Evolutionary conservation across 2,888 invertebrate genomes (phyloP), one percentile per base, ranked within the genome.

Genomic region (Rhaphigaster nebulosa): DNA sequence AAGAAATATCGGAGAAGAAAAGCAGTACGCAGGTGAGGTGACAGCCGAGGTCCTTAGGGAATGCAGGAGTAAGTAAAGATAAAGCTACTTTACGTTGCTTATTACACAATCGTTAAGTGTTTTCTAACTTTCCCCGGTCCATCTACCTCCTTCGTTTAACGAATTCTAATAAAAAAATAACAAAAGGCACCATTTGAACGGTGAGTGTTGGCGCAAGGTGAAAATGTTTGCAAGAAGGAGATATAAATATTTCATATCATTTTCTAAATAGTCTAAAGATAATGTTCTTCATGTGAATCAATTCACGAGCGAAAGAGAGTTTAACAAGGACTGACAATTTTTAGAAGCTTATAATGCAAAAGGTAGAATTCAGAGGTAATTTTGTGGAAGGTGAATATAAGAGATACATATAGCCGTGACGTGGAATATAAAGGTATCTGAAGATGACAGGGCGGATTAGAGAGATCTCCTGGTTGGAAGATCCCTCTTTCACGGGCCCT

Each of bases 381-480:
- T 76, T 10, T 18, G 20, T 38, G 38, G 18, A 76, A 76, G 70
- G 70, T 76, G 70, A 76, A 76, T 76, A 38, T 76, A 76, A 38
- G 70, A 76, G 34, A 76, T 76, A 38, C 5, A 34, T 65, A 65
- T 29, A 65, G 65, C 65, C 65, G 65, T 18, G 65, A 29, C 29
- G 65, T 38, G 38, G 34, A 38, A 76, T 76, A 38, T 76, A 76
- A 76, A 76, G 70, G 34, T 34, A 76, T 34, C 70, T 38, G 20
- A 76, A 76, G 70, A 76, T 76, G 70, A 76, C 70, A 76, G 70
- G 38, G 8, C 5, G 70, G 70, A 76, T 76, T 76, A 76, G 34
- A 76, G 38, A 38, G 38, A 76, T 76, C 70, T 76, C 18, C 10
- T n/a, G 13, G n/a, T n/a, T 60, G 60, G 60, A 60, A 60, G 60